Conservation (phyloP, 2,113 vertebrate species). For the Paramisgurnus dabryanus region DNA sequence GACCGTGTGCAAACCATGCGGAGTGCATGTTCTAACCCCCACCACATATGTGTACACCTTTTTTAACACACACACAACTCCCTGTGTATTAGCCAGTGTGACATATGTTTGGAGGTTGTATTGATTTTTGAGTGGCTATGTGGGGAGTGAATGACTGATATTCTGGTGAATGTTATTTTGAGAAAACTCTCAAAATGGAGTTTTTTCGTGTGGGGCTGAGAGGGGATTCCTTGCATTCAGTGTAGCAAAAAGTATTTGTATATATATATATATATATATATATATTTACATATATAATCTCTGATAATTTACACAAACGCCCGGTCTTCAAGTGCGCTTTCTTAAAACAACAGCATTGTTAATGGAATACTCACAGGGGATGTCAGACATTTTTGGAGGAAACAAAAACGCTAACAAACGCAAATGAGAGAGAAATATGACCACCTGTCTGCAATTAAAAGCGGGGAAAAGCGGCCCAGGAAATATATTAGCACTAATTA, state of each 20-base stretch:
- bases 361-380: background rate
- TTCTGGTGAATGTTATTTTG: conserved; percentile 7
- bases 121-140: conserved; percentile 25
- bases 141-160: background rate
- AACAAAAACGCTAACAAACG: conserved; percentile 39
- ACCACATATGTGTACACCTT: conserved; percentile 12
- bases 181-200: conserved; percentile 10
- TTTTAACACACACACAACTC: background rate
- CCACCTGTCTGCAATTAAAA: conserved; percentile 98
- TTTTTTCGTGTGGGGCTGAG: background rate
- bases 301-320: no score
- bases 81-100: conserved; percentile 2
- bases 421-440: conserved; percentile 68
- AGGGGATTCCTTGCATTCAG: background rate
- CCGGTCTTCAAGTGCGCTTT: no score
- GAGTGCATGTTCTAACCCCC: conserved; percentile 34
- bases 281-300: no score
- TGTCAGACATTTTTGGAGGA: background rate
- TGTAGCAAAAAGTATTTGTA: background rate
- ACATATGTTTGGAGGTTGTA: conserved; percentile 1
- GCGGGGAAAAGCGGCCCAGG: conserved; percentile 87
- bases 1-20: conserved; percentile 46
- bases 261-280: no score
- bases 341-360: background rate
- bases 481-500: conserved; percentile 99